Conservation (phyloP, 2,797 vertebrate species). For the Neopelma chrysocephalum region DNA sequence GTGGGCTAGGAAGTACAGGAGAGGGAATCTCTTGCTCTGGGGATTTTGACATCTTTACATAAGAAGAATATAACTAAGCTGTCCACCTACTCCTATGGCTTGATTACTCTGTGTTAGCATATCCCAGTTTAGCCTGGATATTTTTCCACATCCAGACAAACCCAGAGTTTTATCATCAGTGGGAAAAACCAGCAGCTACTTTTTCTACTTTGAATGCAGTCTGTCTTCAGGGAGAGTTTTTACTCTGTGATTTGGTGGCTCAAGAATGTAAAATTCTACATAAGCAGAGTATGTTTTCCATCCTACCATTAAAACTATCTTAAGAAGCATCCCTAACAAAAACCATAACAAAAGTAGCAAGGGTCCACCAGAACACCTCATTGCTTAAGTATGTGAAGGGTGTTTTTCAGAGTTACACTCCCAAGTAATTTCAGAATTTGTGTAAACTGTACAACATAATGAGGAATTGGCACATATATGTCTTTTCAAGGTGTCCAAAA, state of each 20-base stretch:
- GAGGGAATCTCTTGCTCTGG: background rate
- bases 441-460: background rate
- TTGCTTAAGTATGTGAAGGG: background rate
- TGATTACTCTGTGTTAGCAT: background rate
- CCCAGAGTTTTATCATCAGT: background rate
- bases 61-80: background rate
- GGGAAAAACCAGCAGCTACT: background rate
- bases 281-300: background rate
- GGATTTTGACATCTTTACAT: background rate
- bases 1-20: background rate
- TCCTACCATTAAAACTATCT: background rate
- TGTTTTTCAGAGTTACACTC: background rate
- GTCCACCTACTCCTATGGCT: background rate
- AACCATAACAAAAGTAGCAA: background rate
- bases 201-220: background rate
- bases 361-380: background rate
- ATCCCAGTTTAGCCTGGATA: background rate
- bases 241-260: background rate
- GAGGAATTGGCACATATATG: background rate
- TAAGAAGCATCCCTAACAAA: background rate
- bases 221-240: background rate
- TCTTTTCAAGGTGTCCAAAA: background rate
- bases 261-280: background rate
- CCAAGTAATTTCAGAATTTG: background rate
- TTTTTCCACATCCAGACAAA: background rate